Base-by-base conservation (phyloP, 2,797 vertebrate genomes). In the Sebastes hubbsi region DNA sequence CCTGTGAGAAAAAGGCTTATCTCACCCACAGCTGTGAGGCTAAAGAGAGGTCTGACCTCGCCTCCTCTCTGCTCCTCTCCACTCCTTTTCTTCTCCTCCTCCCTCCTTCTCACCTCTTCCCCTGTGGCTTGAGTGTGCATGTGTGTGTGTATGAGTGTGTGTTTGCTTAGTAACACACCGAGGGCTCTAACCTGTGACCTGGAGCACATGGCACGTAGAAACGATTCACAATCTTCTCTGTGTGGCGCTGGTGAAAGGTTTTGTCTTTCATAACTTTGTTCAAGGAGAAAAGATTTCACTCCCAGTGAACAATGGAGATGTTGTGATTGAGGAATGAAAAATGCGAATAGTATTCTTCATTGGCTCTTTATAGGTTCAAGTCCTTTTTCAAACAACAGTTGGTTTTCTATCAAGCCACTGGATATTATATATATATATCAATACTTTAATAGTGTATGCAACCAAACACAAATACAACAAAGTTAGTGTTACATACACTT, bases 21-120 rank as follows among this genome's bases (percentile, higher is more conserved):
- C 91, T 90, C n/a, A 56, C 81, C 90, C 82, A 78, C 92, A 90
- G 89, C 95, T 96, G 95, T 94, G 95, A 95, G 94, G 95, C 91
- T 95, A 95, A 95, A 95, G 93, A 94, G 89, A 92, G 93, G 92
- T 90, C 92, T 95, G 95, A 94, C 94, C 95, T 94, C 77, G n/a
- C 82, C 90, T 87, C 84, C 83, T 91, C 80, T 86, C 68, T 71
- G 60, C 75, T 85, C 84, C 71, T 78, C 84, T 86, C 42, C 78
- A 59, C 75, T 81, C 73, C 80, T 89, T 67, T 77, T 85, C 77
- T 62, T 71, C 84, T 81, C 77, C 69, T 89, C 81, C 80, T 86
- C 75, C 79, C 42, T 70, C 85, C 73, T 38, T 67, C 80, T 90
- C 84, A 87, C 89, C 77, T 85, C 76, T 85, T 79, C 86, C 83